These are phyloP conservation scores for Tribolium madens DNA, from an alignment of 1,140 invertebrate species.

Conservation along the genomic window DNA sequence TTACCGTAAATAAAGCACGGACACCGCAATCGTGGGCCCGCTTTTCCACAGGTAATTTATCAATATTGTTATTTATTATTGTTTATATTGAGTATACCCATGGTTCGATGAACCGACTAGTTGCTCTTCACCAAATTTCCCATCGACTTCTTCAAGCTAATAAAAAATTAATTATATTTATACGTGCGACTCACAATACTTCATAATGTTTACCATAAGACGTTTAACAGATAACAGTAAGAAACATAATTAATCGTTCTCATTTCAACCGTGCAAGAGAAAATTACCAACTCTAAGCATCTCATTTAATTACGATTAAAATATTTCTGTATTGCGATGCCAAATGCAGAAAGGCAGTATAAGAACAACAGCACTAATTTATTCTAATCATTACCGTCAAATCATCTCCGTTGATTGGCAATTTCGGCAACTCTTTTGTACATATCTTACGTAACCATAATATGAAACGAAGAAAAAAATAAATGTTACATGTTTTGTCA, in stretches of 20 bases:
- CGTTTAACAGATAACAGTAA: too few relatives aligned
- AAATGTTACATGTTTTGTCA: not conserved
- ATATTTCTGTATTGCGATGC: too few relatives aligned
- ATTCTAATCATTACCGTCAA: not conserved
- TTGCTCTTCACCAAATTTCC: constrained; percentile 1
- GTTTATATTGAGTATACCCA: not conserved
- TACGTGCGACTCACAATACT: not conserved
- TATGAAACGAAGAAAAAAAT: not conserved
- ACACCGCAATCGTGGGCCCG: constrained; percentile 24
- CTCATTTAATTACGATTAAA: too few relatives aligned
- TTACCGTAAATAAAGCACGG: constrained; percentile 30
- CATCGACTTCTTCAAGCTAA: not conserved
- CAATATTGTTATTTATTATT: constrained; percentile 30
- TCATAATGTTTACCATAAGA: too few relatives aligned
- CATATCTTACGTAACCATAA: not conserved
- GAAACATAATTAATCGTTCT: too few relatives aligned
- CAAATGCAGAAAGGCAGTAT: not conserved
- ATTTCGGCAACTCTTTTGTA: not conserved
- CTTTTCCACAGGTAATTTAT: constrained; percentile 38
- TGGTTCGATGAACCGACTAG: constrained; percentile 27
- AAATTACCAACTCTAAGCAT: too few relatives aligned
- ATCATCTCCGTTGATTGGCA: not conserved
- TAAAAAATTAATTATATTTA: constrained; percentile 5
- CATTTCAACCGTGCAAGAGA: too few relatives aligned
- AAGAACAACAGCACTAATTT: not conserved